phyloP scores from a whole-genome alignment of 2,888 invertebrate genomes.

The Periphyllus acericola region DNA sequence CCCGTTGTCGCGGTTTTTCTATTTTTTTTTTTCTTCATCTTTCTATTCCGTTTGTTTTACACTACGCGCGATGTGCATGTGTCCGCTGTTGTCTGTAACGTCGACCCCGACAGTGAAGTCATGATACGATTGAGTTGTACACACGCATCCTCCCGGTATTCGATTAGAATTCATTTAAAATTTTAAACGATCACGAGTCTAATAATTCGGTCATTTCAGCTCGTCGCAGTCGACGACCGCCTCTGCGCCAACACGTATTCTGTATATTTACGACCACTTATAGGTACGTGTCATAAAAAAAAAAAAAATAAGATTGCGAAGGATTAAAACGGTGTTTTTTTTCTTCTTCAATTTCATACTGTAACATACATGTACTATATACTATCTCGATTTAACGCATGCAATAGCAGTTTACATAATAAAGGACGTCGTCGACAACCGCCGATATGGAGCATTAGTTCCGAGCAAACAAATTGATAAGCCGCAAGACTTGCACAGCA shows the following conservation, averaged over 20 bases:
- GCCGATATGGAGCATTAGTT: constrained; percentile 20
- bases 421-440: constrained; percentile 8
- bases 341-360: not conserved
- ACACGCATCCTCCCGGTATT: not conserved
- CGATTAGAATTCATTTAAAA: not conserved
- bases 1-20: not conserved
- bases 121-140: not conserved
- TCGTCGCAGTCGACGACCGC: not conserved
- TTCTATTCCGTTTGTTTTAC: not conserved
- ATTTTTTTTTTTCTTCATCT: not conserved
- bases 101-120: not conserved
- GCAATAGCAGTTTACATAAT: constrained; percentile 27
- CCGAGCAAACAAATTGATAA: constrained; percentile 29
- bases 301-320: constrained; percentile 3
- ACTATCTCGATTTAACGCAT: constrained; percentile 21
- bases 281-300: constrained; percentile 33
- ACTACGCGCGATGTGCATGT: not conserved
- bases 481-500: not conserved
- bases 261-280: constrained; percentile 29
- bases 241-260: not conserved
- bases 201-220: not conserved
- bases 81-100: not conserved
- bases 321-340: constrained; percentile 7
- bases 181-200: not conserved
- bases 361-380: not conserved